Percentiles rank a stretch among this genome's conserved stretches.
These are phyloP conservation scores for Nemotelus nigrinus DNA, from an alignment of 2,888 invertebrate species.

Conservation along the genomic window DNA sequence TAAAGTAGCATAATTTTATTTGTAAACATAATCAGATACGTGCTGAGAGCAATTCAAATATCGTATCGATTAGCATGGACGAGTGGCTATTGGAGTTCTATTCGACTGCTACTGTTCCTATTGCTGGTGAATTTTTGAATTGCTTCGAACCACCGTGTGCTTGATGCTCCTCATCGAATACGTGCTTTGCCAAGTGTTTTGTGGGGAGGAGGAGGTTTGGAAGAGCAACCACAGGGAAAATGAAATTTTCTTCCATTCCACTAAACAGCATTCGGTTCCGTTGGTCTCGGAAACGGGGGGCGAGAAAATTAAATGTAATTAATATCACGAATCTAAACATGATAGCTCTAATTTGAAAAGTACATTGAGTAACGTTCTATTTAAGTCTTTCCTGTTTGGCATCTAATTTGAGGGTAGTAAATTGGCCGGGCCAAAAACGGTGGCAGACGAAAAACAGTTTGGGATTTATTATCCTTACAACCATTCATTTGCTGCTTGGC, in stretches of 20 bases:
- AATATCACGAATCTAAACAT: conserved; percentile 29
- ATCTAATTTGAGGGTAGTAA: background rate
- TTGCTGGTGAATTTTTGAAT: too few species aligned
- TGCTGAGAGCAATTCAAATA: background rate
- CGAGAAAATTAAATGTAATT: conserved; percentile 33
- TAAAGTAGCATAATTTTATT: conserved; percentile 5
- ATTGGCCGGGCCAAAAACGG: too few species aligned
- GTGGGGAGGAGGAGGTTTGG: too few species aligned
- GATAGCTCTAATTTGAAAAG: conserved; percentile 33
- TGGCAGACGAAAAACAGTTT: too few species aligned
- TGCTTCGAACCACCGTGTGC: too few species aligned
- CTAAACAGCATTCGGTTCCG: background rate
- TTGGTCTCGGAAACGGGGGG: background rate
- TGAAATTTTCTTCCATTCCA: too few species aligned
- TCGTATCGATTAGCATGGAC: background rate
- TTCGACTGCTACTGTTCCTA: background rate
- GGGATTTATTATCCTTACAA: too few species aligned
- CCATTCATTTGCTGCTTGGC: too few species aligned
- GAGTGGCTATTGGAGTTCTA: background rate
- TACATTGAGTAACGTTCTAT: conserved; percentile 1
- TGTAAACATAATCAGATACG: conserved; percentile 9
- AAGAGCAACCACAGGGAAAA: too few species aligned
- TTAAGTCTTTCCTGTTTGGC: background rate
- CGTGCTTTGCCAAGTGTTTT: too few species aligned
- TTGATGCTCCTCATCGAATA: too few species aligned